These are phyloP conservation scores for Hippoglossus hippoglossus DNA, from an alignment of 2,797 vertebrate genomes.

Conservation along the genomic window DNA sequence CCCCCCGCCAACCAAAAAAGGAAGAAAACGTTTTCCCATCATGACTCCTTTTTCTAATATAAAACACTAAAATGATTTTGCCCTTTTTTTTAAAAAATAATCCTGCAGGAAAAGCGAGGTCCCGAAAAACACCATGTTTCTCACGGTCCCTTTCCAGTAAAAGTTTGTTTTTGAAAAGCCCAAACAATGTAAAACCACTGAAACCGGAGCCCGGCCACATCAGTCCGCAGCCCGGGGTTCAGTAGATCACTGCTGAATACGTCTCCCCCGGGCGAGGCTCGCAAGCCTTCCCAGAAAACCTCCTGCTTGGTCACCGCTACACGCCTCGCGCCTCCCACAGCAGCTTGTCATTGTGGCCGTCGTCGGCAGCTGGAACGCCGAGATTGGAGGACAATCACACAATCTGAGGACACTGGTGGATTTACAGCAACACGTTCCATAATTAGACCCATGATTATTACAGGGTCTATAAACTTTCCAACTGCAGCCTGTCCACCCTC, in stretches of 20 bases:
- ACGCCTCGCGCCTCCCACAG: slow-evolving; percentile 48
- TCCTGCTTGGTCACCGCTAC: slow-evolving; percentile 61
- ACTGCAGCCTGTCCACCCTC: slow-evolving; percentile 61
- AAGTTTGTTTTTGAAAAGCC: slow-evolving; percentile 72
- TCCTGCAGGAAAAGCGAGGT: slow-evolving; percentile 51
- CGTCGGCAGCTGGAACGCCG: slow-evolving; percentile 39
- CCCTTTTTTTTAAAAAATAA: slow-evolving; percentile 25
- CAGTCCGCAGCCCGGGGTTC: slow-evolving; percentile 75
- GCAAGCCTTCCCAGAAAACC: slow-evolving; percentile 70
- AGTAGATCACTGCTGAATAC: slow-evolving; percentile 69
- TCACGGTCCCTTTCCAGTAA: slow-evolving; percentile 80
- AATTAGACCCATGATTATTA: slow-evolving; percentile 82
- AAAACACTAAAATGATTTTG: slow-evolving; percentile 37
- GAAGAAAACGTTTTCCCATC: slow-evolving; percentile 58
- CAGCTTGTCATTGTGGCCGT: slow-evolving; percentile 77
- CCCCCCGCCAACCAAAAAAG: slow-evolving; percentile 30
- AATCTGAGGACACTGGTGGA: slow-evolving; percentile 58
- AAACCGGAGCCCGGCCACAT: slow-evolving; percentile 82
- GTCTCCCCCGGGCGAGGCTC: slow-evolving; percentile 59
- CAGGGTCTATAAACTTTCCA: slow-evolving; percentile 71
- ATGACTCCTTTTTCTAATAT: slow-evolving; percentile 59
- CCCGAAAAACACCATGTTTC: slow-evolving; percentile 66
- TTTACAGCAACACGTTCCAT: slow-evolving; percentile 82
- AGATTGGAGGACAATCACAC: slow-evolving; percentile 66
- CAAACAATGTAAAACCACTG: slow-evolving; percentile 83